A percentile compares a stretch with the other conserved stretches of the same genome.
These are phyloP conservation scores for Lagodon rhomboides DNA, from an alignment of 2,797 vertebrate species.

Conservation along the genomic window DNA sequence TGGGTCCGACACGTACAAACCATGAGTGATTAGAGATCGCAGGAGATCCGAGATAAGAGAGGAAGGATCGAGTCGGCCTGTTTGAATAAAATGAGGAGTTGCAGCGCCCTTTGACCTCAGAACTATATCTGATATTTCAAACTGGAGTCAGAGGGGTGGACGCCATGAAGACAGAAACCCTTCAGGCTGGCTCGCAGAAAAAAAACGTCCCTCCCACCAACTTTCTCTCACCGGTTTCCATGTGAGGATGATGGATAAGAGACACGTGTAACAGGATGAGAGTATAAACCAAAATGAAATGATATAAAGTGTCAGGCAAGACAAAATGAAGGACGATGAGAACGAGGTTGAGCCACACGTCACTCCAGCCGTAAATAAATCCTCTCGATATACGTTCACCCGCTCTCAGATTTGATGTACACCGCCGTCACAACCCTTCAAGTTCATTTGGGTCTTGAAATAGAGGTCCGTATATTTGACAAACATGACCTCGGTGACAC, in stretches of 20 bases:
- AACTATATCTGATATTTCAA: constrained; percentile 23
- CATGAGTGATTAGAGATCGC: not conserved
- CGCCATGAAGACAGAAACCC: not conserved
- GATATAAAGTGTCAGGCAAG: constrained; percentile 17
- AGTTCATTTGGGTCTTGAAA: constrained; percentile 33
- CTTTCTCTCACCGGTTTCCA: not conserved
- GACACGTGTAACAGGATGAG: not conserved
- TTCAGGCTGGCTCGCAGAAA: constrained; percentile 4
- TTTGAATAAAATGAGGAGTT: not conserved
- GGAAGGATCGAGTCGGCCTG: not conserved
- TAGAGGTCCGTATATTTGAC: constrained; percentile 33
- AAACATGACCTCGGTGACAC: constrained; percentile 27
- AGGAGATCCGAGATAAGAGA: not conserved
- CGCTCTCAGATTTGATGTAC: constrained; percentile 33
- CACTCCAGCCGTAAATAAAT: constrained; percentile 48
- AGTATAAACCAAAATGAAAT: constrained; percentile 3
- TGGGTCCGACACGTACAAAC: constrained; percentile 6
- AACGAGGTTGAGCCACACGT: not conserved
- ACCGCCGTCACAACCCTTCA: constrained; percentile 28
- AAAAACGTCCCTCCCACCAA: not conserved
- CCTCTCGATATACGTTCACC: not conserved
- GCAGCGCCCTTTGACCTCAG: constrained; percentile 25
- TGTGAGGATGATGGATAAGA: not conserved
- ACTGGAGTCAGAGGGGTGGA: not conserved
- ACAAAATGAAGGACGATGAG: constrained; percentile 34